These are phyloP conservation scores for Caenorhabditis angaria DNA, from an alignment of 2,888 invertebrate species.

Conservation along the genomic window DNA sequence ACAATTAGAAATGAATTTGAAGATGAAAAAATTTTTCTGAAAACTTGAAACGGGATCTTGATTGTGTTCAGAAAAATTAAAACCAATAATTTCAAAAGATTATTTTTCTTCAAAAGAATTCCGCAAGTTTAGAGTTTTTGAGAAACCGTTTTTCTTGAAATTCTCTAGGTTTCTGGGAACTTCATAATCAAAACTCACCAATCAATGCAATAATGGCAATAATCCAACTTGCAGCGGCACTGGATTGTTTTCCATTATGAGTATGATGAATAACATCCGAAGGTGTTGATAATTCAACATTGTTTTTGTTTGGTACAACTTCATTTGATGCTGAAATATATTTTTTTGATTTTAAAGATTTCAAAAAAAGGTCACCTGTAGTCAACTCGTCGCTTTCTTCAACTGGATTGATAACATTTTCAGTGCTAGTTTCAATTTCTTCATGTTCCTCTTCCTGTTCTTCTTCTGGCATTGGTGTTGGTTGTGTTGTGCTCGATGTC, in stretches of 20 bases:
- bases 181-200: no score
- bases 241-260: slow-evolving; percentile 33
- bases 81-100: no score
- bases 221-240: slow-evolving; percentile 53
- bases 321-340: slow-evolving; percentile 19
- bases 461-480: slow-evolving; percentile 12
- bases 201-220: slow-evolving; percentile 57
- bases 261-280: slow-evolving; percentile 37
- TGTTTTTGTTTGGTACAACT: slow-evolving; percentile 11
- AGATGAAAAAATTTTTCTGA: no score
- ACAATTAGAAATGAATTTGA: no score
- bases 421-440: slow-evolving; percentile 24
- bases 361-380: neutral
- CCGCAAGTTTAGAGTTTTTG: neutral
- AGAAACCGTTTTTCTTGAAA: neutral
- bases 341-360: neutral
- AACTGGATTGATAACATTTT: neutral
- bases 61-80: no score
- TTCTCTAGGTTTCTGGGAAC: no score
- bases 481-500: slow-evolving; percentile 34
- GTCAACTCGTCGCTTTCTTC: slow-evolving; percentile 9
- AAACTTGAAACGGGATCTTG: no score
- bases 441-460: slow-evolving; percentile 18
- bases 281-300: slow-evolving; percentile 17
- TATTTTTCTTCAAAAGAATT: no score